phyloP scores from a whole-genome alignment of 2,888 invertebrate species.

The Drosophila histrio region DNA sequence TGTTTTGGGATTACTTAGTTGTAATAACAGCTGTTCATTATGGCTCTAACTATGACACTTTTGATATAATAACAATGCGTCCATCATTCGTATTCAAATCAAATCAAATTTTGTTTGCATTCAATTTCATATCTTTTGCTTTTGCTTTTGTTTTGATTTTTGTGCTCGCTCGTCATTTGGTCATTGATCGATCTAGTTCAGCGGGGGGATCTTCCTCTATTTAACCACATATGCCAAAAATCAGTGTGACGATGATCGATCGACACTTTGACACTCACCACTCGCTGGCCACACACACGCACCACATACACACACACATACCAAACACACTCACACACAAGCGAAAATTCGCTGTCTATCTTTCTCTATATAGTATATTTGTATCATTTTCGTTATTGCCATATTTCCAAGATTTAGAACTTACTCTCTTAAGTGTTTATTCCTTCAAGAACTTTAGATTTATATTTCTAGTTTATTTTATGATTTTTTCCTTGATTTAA shows the following conservation, averaged over 20 bases:
- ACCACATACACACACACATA: neutral
- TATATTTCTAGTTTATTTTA: neutral
- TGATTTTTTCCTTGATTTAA: too few species aligned
- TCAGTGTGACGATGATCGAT: slow-evolving; percentile 71
- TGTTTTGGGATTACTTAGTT: slow-evolving; percentile 19
- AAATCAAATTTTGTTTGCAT: slow-evolving; percentile 30
- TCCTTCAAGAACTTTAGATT: neutral
- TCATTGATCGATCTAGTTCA: slow-evolving; percentile 54
- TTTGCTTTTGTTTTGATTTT: slow-evolving; percentile 1
- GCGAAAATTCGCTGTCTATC: neutral
- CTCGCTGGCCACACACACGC: slow-evolving; percentile 33
- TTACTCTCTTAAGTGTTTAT: neutral
- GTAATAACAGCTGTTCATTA: slow-evolving; percentile 54
- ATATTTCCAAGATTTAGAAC: neutral
- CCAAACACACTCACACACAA: neutral
- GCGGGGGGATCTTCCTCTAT: slow-evolving; percentile 18
- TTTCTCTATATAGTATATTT: neutral
- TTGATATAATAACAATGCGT: slow-evolving; percentile 46
- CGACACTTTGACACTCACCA: slow-evolving; percentile 29
- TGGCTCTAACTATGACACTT: slow-evolving; percentile 39
- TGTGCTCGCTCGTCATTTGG: slow-evolving; percentile 32
- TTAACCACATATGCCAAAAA: slow-evolving; percentile 60
- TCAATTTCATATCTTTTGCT: slow-evolving; percentile 10
- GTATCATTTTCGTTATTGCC: too few species aligned
- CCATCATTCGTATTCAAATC: slow-evolving; percentile 50